Evolutionary conservation across 2,797 vertebrate species (phyloP).

Genomic region (Notoglanidium macrostoma): DNA sequence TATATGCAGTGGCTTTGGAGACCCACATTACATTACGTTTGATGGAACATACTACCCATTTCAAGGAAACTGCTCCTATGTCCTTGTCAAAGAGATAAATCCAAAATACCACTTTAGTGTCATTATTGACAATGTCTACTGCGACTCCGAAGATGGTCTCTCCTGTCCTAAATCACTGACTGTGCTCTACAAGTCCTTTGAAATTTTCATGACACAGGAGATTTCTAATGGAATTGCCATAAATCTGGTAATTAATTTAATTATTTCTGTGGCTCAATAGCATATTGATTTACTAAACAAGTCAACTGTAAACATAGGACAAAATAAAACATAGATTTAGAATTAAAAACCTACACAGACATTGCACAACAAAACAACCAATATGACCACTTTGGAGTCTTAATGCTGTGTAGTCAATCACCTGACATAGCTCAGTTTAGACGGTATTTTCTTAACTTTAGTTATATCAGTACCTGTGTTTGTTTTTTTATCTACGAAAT

Average conservation of each 20-base stretch:
- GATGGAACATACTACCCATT: constrained; percentile 86
- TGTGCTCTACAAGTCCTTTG: constrained; percentile 77
- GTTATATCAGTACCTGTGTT: not conserved
- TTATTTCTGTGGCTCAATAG: not conserved
- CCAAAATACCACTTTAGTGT: constrained; percentile 75
- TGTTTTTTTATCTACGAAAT: not conserved
- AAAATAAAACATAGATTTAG: not conserved
- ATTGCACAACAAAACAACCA: not conserved
- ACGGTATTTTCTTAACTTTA: not conserved
- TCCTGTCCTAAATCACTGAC: constrained; percentile 76
- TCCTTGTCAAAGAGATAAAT: constrained; percentile 82
- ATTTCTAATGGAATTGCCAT: constrained; percentile 49
- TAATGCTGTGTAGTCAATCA: not conserved
- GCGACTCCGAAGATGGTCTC: constrained; percentile 58
- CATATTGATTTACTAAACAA: not conserved
- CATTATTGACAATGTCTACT: constrained; percentile 82
- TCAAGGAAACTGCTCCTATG: constrained; percentile 87
- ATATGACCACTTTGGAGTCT: not conserved
- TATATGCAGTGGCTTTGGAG: constrained; percentile 85
- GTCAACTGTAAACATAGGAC: not conserved
- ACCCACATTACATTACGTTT: constrained; percentile 86
- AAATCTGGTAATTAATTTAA: constrained; percentile 64
- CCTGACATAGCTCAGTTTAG: not conserved
- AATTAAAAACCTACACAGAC: not conserved
- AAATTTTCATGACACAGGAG: constrained; percentile 76